Evolutionary conservation across 2,888 invertebrate species (phyloP), one percentile per base, ranked within the genome.

Genomic region (Ophion ventricosus): DNA sequence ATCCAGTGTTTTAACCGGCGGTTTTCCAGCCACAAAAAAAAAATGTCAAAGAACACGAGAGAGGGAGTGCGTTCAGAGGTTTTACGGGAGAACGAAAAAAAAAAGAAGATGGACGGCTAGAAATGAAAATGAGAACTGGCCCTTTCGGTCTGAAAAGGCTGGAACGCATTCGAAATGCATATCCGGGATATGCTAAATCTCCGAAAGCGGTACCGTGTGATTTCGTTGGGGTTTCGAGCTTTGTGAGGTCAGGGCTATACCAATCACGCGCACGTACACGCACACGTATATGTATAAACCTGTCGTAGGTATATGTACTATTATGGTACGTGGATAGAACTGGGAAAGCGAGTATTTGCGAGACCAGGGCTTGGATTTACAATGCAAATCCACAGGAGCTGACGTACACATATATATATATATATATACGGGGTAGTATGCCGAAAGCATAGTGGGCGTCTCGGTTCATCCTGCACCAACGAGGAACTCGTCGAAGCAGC

Each of bases 131-230:
- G 82, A 77, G 64, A 59, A 26, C 29, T 72, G 69, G 70, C 63
- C 29, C 61, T 29, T 23, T 49, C 57, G 63, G 67, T 77, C 25
- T 63, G 76, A 25, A 70, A 72, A 82, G 72, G 82, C 56, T 77
- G 59, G 66, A 79, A 72, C 70, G 64, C 84, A 88, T 88, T 85
- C 82, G 83, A 86, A 85, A 86, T 87, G 86, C 84, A 87, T 84
- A 87, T 86, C 86, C 86, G 85, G 84, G 85, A 87, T 88, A 87
- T 89, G 87, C 85, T 87, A 87, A 87, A 87, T 87, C 83, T 87
- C 73, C 80, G 80, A 80, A 84, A 86, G 80, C 76, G 77, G 81
- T 73, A 77, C 63, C 78, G 79, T 84, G 82, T 83, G 85, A 87
- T 87, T 88, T 84, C 75, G 83, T 61, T 83, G 83, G 78, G 84